Evolutionary conservation across 2,113 vertebrate genomes (phyloP).

Genomic region (Pelecanus crispus): DNA sequence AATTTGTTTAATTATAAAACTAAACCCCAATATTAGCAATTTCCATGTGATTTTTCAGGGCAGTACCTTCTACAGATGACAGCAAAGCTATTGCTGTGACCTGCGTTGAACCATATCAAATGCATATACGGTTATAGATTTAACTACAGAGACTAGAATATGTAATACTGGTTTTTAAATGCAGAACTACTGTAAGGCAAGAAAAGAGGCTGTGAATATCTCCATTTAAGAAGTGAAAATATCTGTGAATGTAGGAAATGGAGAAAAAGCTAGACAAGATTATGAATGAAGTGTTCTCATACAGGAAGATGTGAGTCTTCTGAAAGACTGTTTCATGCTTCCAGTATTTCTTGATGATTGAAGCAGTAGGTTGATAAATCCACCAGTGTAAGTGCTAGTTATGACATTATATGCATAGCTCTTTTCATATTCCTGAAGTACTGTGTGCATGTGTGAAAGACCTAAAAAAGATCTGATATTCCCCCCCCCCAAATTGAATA

Average conservation of each 20-base stretch:
- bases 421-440: constrained; percentile 2
- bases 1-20: not conserved
- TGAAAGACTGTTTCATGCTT: not conserved
- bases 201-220: not conserved
- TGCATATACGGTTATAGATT: not conserved
- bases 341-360: constrained; percentile 2
- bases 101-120: not conserved
- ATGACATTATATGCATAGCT: not conserved
- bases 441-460: constrained; percentile 30
- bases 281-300: constrained; percentile 25
- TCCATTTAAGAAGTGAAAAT: not conserved
- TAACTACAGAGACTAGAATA: not conserved
- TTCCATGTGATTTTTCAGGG: not conserved
- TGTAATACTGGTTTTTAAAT: not conserved
- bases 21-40: not conserved
- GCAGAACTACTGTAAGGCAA: not conserved
- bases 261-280: not conserved
- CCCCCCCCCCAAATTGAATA: not conserved
- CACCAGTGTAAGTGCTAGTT: constrained; percentile 7
- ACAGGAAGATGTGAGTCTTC: not conserved
- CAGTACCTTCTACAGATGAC: not conserved
- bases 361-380: constrained; percentile 30
- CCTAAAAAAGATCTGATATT: not conserved
- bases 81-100: not conserved
- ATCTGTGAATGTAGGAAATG: not conserved